A percentile compares a stretch with the other conserved stretches of the same genome.
These are phyloP conservation scores for Drosophila pseudoananassae DNA, from an alignment of 1,140 invertebrate species.

Conservation along the genomic window DNA sequence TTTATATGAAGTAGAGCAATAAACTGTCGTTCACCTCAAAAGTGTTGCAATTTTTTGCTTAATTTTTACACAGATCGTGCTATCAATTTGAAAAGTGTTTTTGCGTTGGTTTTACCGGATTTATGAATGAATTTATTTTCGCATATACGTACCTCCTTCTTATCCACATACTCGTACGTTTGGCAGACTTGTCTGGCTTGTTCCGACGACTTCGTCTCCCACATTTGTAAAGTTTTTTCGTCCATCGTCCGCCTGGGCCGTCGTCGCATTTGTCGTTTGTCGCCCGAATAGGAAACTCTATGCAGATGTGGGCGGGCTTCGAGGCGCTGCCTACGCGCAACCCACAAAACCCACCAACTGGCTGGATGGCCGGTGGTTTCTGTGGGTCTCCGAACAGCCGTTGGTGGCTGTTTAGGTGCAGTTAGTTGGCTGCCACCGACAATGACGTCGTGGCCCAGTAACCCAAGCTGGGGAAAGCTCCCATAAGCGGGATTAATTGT, in stretches of 20 bases:
- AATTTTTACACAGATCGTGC: slow-evolving; percentile 66
- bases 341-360: slow-evolving; percentile 67
- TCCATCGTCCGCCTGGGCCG: slow-evolving; percentile 42
- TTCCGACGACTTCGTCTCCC: slow-evolving; percentile 50
- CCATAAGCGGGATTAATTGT: slow-evolving; percentile 26
- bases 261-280: slow-evolving; percentile 79
- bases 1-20: slow-evolving; percentile 6
- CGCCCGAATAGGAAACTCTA: slow-evolving; percentile 72
- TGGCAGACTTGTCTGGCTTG: slow-evolving; percentile 73
- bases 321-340: slow-evolving; percentile 74
- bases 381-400: slow-evolving; percentile 24
- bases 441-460: slow-evolving; percentile 59
- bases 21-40: neutral
- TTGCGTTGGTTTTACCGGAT: slow-evolving; percentile 82
- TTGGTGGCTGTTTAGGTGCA: slow-evolving; percentile 65
- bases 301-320: slow-evolving; percentile 73
- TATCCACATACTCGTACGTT: slow-evolving; percentile 35
- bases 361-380: slow-evolving; percentile 25
- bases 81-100: slow-evolving; percentile 76
- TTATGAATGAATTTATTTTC: slow-evolving; percentile 82
- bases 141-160: slow-evolving; percentile 50
- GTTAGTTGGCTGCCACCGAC: slow-evolving; percentile 48
- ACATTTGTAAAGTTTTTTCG: slow-evolving; percentile 25
- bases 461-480: slow-evolving; percentile 43
- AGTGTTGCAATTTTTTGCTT: slow-evolving; percentile 31